Conservation (phyloP, 2,888 invertebrate species). For the Thereva unica region DNA sequence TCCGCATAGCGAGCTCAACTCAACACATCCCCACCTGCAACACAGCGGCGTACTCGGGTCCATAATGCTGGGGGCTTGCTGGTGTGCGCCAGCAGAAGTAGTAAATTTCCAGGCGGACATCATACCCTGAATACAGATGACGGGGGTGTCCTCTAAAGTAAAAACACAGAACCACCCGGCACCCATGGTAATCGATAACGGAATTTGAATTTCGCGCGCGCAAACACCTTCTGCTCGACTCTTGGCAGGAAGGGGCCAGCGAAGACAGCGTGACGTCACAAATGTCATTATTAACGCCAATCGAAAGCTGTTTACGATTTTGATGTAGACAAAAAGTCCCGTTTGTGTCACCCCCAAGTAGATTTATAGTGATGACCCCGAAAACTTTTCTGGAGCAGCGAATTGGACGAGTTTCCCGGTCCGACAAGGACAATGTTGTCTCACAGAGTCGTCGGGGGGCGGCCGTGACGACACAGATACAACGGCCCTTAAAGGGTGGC, state of each 20-base stretch:
- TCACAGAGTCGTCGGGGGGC: conserved; percentile 32
- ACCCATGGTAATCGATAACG: conserved; percentile 37
- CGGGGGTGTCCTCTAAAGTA: conserved; percentile 22
- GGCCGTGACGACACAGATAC: conserved; percentile 39
- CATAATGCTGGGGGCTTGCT: conserved; percentile 12
- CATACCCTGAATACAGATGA: conserved; percentile 41
- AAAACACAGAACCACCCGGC: conserved; percentile 15
- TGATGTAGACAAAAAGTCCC: conserved; percentile 19
- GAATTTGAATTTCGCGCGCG: conserved; percentile 42
- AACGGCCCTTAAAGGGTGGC: conserved; percentile 39
- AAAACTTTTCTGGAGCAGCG: conserved; percentile 33
- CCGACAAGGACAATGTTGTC: conserved; percentile 33
- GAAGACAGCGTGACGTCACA: conserved; percentile 19
- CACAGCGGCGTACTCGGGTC: conserved; percentile 5
- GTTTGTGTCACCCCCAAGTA: conserved; percentile 19
- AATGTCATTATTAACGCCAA: conserved; percentile 35
- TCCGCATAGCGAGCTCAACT: conserved; percentile 17
- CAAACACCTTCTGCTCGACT: conserved; percentile 14
- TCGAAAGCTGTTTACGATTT: conserved; percentile 33
- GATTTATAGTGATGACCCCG: conserved; percentile 33
- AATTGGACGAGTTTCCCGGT: conserved; percentile 30
- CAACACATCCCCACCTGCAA: conserved; percentile 26
- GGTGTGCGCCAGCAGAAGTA: conserved; percentile 21
- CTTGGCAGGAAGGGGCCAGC: neutral
- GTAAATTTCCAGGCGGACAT: conserved; percentile 39